These are phyloP conservation scores for Nesoenas mayeri DNA, from an alignment of 2,113 vertebrate species.

Conservation along the genomic window DNA sequence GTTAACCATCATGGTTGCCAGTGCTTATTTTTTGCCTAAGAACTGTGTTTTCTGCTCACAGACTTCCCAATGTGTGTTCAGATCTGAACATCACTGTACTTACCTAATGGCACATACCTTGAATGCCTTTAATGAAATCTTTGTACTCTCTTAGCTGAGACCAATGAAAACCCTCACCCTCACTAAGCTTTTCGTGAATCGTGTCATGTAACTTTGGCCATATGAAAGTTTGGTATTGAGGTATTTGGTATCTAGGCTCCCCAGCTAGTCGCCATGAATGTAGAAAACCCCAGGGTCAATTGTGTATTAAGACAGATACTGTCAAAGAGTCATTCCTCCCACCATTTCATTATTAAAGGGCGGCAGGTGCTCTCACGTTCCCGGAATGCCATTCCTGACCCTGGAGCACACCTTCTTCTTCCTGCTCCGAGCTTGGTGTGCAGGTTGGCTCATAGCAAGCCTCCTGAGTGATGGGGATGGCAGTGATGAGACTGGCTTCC, in stretches of 20 bases:
- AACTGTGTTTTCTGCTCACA: not conserved
- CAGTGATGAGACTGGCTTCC: constrained; percentile 97
- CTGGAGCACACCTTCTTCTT: constrained; percentile 92
- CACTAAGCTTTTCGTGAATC: not conserved
- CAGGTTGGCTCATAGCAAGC: constrained; percentile 96
- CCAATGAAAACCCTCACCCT: not conserved
- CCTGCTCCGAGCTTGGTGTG: constrained; percentile 92
- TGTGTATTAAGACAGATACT: not conserved
- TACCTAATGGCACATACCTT: not conserved
- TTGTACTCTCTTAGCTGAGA: not conserved
- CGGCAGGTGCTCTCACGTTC: not conserved
- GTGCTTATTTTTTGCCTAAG: not conserved
- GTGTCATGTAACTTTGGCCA: not conserved
- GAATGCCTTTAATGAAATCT: not conserved
- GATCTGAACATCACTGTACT: not conserved
- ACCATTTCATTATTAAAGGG: not conserved
- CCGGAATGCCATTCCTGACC: not conserved
- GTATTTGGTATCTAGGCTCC: not conserved
- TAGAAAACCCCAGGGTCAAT: not conserved
- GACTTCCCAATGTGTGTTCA: not conserved
- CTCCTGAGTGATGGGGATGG: constrained; percentile 96
- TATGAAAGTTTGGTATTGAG: not conserved
- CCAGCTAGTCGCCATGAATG: not conserved
- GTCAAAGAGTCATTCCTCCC: not conserved
- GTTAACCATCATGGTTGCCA: not conserved